Percentiles rank a stretch among this genome's conserved stretches.
Conservation (phyloP, 2,888 invertebrate genomes). For the Neoaliturus tenellus region DNA sequence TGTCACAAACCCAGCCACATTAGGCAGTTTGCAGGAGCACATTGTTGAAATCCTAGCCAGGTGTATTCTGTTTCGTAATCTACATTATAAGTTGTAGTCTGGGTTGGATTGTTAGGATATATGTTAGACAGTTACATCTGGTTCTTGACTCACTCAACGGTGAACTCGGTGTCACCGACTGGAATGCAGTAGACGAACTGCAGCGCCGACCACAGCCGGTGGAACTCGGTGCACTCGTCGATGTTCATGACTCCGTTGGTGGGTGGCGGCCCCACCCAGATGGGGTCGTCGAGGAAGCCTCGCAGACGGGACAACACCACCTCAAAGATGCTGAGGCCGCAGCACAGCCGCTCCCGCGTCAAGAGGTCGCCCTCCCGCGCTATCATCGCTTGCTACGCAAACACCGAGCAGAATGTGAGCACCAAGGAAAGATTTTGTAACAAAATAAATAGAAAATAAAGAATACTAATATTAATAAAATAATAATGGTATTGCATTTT, state of each 20-base stretch:
- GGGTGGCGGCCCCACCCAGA: constrained; percentile 93
- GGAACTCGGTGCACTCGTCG: constrained; percentile 98
- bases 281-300: constrained; percentile 90
- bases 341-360: constrained; percentile 97
- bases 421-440: too few relatives aligned
- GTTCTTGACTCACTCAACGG: constrained; percentile 86
- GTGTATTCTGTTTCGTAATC: too few relatives aligned
- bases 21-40: too few relatives aligned
- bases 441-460: too few relatives aligned
- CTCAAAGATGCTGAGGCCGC: constrained; percentile 98
- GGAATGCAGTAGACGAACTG: constrained; percentile 99
- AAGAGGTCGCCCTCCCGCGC: constrained; percentile 96
- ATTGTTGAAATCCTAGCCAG: too few relatives aligned
- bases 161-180: constrained; percentile 96
- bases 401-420: too few relatives aligned
- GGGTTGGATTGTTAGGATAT: too few relatives aligned
- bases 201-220: constrained; percentile 97
- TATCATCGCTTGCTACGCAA: constrained; percentile 90
- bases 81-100: too few relatives aligned
- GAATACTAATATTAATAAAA: too few relatives aligned
- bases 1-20: too few relatives aligned
- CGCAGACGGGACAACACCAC: constrained; percentile 93
- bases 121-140: too few relatives aligned
- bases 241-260: constrained; percentile 96
- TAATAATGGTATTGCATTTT: too few relatives aligned